Evolutionary conservation across 2,888 invertebrate genomes (phyloP).

Genomic region (Operophtera brumata): DNA sequence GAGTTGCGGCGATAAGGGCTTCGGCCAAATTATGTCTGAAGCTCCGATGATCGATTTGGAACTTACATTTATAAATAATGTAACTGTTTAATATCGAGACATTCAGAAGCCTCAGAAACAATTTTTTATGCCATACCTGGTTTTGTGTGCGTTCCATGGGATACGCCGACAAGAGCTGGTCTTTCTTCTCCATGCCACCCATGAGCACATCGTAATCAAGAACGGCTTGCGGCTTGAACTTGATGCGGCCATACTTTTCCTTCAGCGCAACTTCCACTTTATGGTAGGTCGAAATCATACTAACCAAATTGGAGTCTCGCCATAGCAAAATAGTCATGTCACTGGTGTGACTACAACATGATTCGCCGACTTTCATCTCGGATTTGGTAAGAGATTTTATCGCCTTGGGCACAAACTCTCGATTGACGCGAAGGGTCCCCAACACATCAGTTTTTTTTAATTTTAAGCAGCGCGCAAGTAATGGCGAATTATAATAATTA

Average conservation of each 20-base stretch:
- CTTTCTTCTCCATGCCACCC: slow-evolving; percentile 6
- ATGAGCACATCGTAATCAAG: slow-evolving; percentile 8
- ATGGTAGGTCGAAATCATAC: slow-evolving; percentile 7
- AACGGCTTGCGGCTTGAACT: slow-evolving; percentile 3
- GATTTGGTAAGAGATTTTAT: too few species aligned
- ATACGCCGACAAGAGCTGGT: slow-evolving; percentile 6
- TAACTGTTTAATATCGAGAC: slow-evolving; percentile 21
- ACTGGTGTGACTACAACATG: slow-evolving; percentile 25
- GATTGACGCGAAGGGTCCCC: too few species aligned
- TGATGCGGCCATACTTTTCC: not conserved
- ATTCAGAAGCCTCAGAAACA: slow-evolving; percentile 30
- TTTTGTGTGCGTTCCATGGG: slow-evolving; percentile 14
- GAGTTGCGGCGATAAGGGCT: too few species aligned
- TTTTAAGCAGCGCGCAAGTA: slow-evolving; percentile 4
- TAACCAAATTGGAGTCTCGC: slow-evolving; percentile 22
- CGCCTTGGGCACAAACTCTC: too few species aligned
- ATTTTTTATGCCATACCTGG: slow-evolving; percentile 29
- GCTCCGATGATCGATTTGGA: too few species aligned
- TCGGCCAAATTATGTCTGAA: too few species aligned
- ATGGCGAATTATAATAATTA: slow-evolving; percentile 35
- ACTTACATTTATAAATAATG: not conserved
- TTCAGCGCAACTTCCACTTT: not conserved
- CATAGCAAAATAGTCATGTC: slow-evolving; percentile 30
- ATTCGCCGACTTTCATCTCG: slow-evolving; percentile 16
- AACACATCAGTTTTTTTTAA: slow-evolving; percentile 10